Percentiles rank a stretch among this genome's conserved stretches.
Conservation (phyloP, 2,113 vertebrate genomes). For the Seriola dumerili region DNA sequence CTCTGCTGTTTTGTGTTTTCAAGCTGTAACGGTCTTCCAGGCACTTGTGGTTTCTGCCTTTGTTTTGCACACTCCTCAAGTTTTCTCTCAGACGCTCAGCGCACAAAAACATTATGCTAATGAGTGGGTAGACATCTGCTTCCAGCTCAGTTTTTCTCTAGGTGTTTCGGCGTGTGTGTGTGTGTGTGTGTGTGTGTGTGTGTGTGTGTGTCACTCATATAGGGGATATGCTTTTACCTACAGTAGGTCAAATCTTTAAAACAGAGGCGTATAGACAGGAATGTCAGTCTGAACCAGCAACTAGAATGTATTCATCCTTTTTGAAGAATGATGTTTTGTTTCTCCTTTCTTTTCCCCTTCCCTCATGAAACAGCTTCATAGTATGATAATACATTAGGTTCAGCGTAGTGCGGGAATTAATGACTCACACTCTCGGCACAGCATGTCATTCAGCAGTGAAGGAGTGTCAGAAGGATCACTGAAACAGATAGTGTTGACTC, state of each 20-base stretch:
- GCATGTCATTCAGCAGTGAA: slow-evolving; percentile 41
- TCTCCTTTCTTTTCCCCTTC: slow-evolving; percentile 26
- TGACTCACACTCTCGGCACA: slow-evolving; percentile 21
- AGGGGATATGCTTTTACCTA: slow-evolving; percentile 38
- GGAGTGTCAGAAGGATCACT: slow-evolving; percentile 28
- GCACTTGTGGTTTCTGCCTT: slow-evolving; percentile 83
- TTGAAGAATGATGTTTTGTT: slow-evolving; percentile 20
- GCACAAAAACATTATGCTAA: slow-evolving; percentile 83
- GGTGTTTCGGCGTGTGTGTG: slow-evolving; percentile 51
- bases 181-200: slow-evolving; percentile 1
- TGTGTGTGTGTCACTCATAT: slow-evolving; percentile 39
- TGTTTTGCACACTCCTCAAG: slow-evolving; percentile 79
- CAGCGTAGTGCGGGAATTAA: slow-evolving; percentile 42
- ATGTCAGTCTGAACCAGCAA: slow-evolving; percentile 21
- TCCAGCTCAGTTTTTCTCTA: slow-evolving; percentile 54
- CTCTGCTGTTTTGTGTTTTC: slow-evolving; percentile 81
- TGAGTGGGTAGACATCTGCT: slow-evolving; percentile 82
- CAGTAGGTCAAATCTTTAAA: slow-evolving; percentile 47
- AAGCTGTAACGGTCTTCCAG: slow-evolving; percentile 82
- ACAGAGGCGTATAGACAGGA: background rate
- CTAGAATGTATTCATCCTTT: slow-evolving; percentile 17
- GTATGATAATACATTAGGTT: slow-evolving; percentile 46
- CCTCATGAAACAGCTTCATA: slow-evolving; percentile 35
- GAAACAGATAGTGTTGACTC: slow-evolving; percentile 20
- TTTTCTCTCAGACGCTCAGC: slow-evolving; percentile 66